Percentiles rank a stretch among this genome's conserved stretches.
phyloP scores from a whole-genome alignment of 2,888 invertebrate genomes.

The Aphidius colemani region DNA sequence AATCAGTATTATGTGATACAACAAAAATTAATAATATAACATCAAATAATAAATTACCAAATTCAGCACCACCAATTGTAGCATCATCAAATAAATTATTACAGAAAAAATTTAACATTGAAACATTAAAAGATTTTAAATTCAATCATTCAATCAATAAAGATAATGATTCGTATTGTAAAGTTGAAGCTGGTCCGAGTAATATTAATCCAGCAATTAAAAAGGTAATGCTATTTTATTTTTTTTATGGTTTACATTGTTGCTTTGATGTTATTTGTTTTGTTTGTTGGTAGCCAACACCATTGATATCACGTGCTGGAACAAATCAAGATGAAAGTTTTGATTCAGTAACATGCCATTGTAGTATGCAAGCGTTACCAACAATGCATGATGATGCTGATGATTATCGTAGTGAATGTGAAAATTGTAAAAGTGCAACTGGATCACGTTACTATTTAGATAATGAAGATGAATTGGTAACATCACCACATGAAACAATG shows the following conservation, averaged over 20 bases:
- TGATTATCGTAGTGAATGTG: conserved; percentile 82
- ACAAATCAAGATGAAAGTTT: conserved; percentile 57
- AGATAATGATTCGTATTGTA: background rate
- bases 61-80: conserved; percentile 40
- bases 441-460: conserved; percentile 70
- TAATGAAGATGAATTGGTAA: conserved; percentile 65
- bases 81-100: conserved; percentile 36
- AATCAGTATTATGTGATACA: conserved; percentile 45
- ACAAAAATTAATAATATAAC: conserved; percentile 41
- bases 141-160: background rate
- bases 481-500: conserved; percentile 69
- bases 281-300: conserved; percentile 40
- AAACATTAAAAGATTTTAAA: background rate
- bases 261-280: background rate
- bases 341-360: conserved; percentile 56
- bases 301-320: conserved; percentile 50
- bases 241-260: background rate
- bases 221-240: background rate
- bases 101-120: conserved; percentile 3
- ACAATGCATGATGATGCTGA: conserved; percentile 65
- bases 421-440: conserved; percentile 80
- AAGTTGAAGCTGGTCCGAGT: background rate
- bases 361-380: conserved; percentile 57
- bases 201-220: background rate
- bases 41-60: conserved; percentile 39